A percentile compares a stretch with the other conserved stretches of the same genome.
These are phyloP conservation scores for Clusia tigrina DNA, from an alignment of 2,888 invertebrate species.

Conservation along the genomic window DNA sequence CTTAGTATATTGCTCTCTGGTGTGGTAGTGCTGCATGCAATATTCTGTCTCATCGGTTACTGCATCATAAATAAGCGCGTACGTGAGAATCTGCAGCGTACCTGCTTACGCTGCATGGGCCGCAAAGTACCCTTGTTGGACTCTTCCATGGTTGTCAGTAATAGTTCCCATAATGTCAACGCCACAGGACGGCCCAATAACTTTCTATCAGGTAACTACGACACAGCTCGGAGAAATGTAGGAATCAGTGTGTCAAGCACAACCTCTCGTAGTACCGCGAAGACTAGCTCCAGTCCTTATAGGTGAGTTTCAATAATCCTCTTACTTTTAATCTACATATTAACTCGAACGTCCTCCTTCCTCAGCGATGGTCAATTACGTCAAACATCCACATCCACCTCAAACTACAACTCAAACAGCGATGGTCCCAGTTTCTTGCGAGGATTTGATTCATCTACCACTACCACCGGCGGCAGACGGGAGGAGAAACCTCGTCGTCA, in stretches of 20 bases:
- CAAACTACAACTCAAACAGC: constrained; percentile 84
- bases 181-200: constrained; percentile 57
- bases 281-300: constrained; percentile 93
- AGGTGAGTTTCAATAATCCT: constrained; percentile 65
- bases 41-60: constrained; percentile 85
- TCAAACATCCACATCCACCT: constrained; percentile 85
- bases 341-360: constrained; percentile 37
- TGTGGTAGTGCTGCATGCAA: constrained; percentile 80
- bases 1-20: constrained; percentile 81
- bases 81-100: constrained; percentile 71
- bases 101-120: constrained; percentile 77
- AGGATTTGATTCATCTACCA: constrained; percentile 65
- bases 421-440: constrained; percentile 78
- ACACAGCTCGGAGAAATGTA: constrained; percentile 76
- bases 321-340: background rate
- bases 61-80: constrained; percentile 88
- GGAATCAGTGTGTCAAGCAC: constrained; percentile 96
- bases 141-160: constrained; percentile 76
- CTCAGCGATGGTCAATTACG: constrained; percentile 82
- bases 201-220: constrained; percentile 63
- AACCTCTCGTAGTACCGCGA: constrained; percentile 92
- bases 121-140: constrained; percentile 82
- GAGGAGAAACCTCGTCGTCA: constrained; percentile 59
- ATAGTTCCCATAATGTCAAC: constrained; percentile 80
- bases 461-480: constrained; percentile 44